These are phyloP conservation scores for Axis porcinus DNA, from an alignment of 2,113 vertebrate genomes.

Conservation along the genomic window DNA sequence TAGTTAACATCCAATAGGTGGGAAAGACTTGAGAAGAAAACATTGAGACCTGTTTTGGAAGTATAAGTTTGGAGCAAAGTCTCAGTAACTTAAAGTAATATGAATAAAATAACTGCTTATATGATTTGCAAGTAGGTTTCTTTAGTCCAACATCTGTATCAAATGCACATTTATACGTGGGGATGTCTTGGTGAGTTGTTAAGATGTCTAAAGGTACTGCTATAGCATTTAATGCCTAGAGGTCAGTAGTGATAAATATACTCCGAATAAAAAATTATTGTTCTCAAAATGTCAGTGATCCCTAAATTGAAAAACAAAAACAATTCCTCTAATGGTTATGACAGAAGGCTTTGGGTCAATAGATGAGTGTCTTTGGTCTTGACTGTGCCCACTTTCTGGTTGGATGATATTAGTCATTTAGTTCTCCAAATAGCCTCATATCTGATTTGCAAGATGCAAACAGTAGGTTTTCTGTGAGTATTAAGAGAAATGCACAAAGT, in stretches of 20 bases:
- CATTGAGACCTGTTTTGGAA: not conserved
- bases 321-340: not conserved
- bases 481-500: not conserved
- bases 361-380: not conserved
- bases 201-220: not conserved
- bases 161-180: no score
- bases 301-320: not conserved
- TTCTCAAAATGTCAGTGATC: not conserved
- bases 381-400: not conserved
- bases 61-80: not conserved
- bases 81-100: not conserved
- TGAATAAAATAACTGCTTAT: not conserved
- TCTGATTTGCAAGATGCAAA: not conserved
- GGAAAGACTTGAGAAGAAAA: not conserved
- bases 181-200: not conserved
- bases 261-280: not conserved
- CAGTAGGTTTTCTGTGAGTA: not conserved
- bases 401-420: not conserved
- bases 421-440: not conserved
- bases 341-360: not conserved
- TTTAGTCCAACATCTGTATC: not conserved
- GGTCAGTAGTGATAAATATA: not conserved
- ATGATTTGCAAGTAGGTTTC: not conserved
- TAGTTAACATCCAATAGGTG: not conserved
- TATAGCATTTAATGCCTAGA: not conserved